Base-by-base conservation (phyloP, 2,797 vertebrate genomes). In the Coranthus polyacanthus region DNA sequence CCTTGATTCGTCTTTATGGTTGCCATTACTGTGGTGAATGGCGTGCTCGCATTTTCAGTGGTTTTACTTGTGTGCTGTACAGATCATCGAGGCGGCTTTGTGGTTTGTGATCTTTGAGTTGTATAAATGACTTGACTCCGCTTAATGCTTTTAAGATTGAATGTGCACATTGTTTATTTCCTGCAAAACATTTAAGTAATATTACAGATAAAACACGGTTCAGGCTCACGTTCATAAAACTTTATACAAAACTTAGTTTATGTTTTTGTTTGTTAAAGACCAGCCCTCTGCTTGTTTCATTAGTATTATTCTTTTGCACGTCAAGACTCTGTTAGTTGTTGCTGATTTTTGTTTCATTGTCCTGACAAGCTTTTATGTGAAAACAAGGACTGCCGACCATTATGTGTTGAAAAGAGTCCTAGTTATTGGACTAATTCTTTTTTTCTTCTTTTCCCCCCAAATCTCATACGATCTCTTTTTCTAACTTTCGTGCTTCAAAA, bases 1-100 rank as follows among this genome's bases (percentile, higher is more conserved):
- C 72, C 15, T 73, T 68, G 57, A 63, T 71, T 70, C 20, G 45
- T 15, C 55, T 45, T 70, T 76, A 43, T 36, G 10, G 39, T 68
- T 61, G 55, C n/a, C 43, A 3, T 66, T 62, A 45, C 36, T 55
- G 21, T 54, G 53, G 61, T 59, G 29, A 77, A 65, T 53, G 17
- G 39, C 64, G 22, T 60, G 12, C 44, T 59, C 34, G 32, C 17
- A 32, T 50, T 68, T 70, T 54, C 20, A 61, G 44, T 51, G 6
- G 2, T 54, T 69, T 64, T 10, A 32, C 29, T 32, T 3, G 7
- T 32, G 29, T 10, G 10, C 9, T 32, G 29, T 32, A 10, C 29
- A 32, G 29, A 10, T 2, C 29, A 32, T 32, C 10, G 7, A 32
- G 29, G 10, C 2, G 10, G 29, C 7, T 9, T 32, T 32, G 29